Percentiles rank a stretch among this genome's conserved stretches.
Evolutionary conservation across 2,888 invertebrate species (phyloP).

Genomic region (Netelia inedita): DNA sequence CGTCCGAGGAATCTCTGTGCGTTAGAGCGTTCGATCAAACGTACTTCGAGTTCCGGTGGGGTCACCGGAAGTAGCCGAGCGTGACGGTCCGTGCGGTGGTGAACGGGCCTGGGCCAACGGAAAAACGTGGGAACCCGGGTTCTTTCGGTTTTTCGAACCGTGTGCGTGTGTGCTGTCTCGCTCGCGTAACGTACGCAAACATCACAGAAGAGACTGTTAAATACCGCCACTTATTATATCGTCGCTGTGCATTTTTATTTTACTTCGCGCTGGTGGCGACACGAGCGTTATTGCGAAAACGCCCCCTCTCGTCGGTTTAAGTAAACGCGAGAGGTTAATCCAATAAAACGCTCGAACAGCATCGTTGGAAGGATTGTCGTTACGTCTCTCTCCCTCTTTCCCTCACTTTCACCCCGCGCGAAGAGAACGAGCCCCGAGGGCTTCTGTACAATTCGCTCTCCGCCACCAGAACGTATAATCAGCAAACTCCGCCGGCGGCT

Average conservation of each 20-base stretch:
- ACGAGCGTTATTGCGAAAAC: constrained; percentile 21
- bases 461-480: constrained; percentile 1
- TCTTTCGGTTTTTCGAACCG: constrained; percentile 25
- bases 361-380: constrained; percentile 33
- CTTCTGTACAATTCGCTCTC: constrained; percentile 25
- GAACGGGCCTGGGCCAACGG: constrained; percentile 78
- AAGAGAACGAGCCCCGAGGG: background rate
- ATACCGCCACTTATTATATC: constrained; percentile 2
- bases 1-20: constrained; percentile 25
- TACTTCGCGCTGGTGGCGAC: background rate
- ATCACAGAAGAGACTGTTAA: background rate
- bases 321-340: constrained; percentile 45
- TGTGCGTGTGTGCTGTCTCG: background rate
- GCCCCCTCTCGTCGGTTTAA: constrained; percentile 24
- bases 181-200: background rate
- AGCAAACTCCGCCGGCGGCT: background rate
- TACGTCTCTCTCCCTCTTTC: background rate
- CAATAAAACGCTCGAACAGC: constrained; percentile 39
- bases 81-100: constrained; percentile 76
- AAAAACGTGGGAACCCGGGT: constrained; percentile 84
- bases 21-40: constrained; percentile 74
- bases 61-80: constrained; percentile 82
- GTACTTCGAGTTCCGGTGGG: constrained; percentile 83
- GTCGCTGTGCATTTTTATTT: background rate
- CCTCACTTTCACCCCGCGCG: background rate